A percentile compares a stretch with the other conserved stretches of the same genome.
These are phyloP conservation scores for Calephelis perditalis DNA, from an alignment of 2,888 invertebrate genomes.

Conservation along the genomic window DNA sequence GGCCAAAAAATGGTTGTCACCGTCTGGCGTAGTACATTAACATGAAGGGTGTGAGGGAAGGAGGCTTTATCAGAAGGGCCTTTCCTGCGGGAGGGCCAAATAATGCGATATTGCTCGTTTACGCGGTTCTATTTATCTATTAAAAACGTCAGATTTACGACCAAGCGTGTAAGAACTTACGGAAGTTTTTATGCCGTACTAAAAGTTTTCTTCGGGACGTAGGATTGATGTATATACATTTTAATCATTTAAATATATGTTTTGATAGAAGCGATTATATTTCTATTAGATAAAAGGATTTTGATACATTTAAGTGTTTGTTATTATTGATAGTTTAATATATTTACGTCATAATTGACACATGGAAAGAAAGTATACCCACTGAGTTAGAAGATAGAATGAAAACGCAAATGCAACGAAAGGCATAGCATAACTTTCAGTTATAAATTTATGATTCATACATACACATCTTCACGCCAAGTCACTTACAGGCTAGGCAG, in stretches of 20 bases:
- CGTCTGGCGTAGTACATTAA: constrained; percentile 76
- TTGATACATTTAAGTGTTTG: too few relatives aligned
- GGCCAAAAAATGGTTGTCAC: constrained; percentile 78
- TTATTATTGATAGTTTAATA: too few relatives aligned
- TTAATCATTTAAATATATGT: not conserved
- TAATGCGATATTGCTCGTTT: constrained; percentile 79
- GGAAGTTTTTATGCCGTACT: constrained; percentile 73
- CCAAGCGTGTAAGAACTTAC: constrained; percentile 66
- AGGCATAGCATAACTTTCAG: too few relatives aligned
- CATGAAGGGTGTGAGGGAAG: constrained; percentile 75
- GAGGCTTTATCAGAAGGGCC: constrained; percentile 76
- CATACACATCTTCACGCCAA: too few relatives aligned
- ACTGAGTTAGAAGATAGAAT: too few relatives aligned
- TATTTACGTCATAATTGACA: too few relatives aligned
- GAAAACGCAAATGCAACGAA: too few relatives aligned
- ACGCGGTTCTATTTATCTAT: constrained; percentile 78
- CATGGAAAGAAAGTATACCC: too few relatives aligned
- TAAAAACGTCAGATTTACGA: constrained; percentile 74
- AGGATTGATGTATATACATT: constrained; percentile 59
- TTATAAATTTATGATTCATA: too few relatives aligned
- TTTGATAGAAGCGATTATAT: too few relatives aligned
- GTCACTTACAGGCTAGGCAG: too few relatives aligned
- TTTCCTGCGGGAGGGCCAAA: constrained; percentile 77
- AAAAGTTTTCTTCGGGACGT: constrained; percentile 61
- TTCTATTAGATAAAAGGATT: too few relatives aligned